Evolutionary conservation across 2,888 invertebrate genomes (phyloP).

Genomic region (Noctua fimbriata): DNA sequence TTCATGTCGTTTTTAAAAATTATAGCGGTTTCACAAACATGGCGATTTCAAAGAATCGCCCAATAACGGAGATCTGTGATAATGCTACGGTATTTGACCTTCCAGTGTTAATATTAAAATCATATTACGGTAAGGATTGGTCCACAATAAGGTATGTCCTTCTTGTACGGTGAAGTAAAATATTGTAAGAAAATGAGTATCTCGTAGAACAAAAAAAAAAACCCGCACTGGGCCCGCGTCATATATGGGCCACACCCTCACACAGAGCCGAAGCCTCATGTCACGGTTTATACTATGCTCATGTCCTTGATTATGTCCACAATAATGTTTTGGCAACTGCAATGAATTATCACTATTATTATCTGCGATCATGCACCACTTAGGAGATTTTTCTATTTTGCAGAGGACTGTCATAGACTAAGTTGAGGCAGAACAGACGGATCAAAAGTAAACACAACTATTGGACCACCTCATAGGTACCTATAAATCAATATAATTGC

Average conservation of each 20-base stretch:
- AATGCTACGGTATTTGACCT: constrained; percentile 60
- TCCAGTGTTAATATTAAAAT: constrained; percentile 29
- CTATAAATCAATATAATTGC: constrained; percentile 3
- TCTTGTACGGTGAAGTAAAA: background rate
- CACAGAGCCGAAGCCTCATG: background rate
- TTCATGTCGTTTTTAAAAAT: constrained; percentile 57
- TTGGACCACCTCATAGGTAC: background rate
- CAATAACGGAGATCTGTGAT: constrained; percentile 58
- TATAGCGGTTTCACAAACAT: constrained; percentile 44
- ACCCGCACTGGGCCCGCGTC: background rate
- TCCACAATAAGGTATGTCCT: background rate
- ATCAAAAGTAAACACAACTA: background rate
- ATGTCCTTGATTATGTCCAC: background rate
- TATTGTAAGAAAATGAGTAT: background rate
- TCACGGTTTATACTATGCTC: too few relatives aligned
- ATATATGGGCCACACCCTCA: too few relatives aligned
- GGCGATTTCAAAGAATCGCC: constrained; percentile 60
- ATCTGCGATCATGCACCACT: background rate
- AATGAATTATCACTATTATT: background rate
- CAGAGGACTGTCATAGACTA: background rate
- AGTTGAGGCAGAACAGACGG: background rate
- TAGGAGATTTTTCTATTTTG: background rate
- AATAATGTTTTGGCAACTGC: background rate
- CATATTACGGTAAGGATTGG: constrained; percentile 13
- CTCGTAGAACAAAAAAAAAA: background rate